Conservation (phyloP, 2,888 invertebrate genomes). For the Lottia gigantea region DNA sequence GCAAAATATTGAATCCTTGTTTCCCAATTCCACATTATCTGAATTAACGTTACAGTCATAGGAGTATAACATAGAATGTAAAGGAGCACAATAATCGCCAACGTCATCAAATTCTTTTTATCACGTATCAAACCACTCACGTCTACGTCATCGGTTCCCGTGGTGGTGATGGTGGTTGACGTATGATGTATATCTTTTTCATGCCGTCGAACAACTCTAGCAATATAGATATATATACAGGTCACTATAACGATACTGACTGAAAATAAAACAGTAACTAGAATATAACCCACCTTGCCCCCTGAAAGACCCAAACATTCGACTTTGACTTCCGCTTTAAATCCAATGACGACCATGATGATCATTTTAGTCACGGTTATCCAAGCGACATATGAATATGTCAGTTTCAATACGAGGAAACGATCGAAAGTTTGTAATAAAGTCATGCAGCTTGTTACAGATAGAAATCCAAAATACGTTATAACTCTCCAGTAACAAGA, state of each 20-base stretch:
- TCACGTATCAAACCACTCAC: not conserved
- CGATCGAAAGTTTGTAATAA: not conserved
- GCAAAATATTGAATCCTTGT: not conserved
- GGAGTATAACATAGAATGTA: not conserved
- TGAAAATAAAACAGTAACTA: not conserved
- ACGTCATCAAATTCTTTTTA: not conserved
- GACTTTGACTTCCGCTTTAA: not conserved
- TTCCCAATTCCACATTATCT: not conserved
- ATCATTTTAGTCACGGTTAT: not conserved
- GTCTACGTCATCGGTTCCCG: too few relatives aligned
- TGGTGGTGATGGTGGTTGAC: not conserved
- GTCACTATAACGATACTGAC: not conserved
- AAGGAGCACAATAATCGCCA: not conserved
- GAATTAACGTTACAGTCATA: not conserved
- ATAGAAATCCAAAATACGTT: not conserved
- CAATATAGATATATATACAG: slow-evolving; percentile 5
- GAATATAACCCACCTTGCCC: not conserved
- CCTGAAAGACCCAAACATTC: not conserved
- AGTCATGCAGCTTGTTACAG: not conserved
- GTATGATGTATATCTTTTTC: not conserved
- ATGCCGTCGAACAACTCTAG: not conserved
- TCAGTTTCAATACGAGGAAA: not conserved
- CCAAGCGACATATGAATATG: not conserved
- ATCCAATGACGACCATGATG: not conserved
- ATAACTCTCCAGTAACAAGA: not conserved